Evolutionary conservation across 2,113 vertebrate genomes (phyloP).

Genomic region (Lepus americanus): DNA sequence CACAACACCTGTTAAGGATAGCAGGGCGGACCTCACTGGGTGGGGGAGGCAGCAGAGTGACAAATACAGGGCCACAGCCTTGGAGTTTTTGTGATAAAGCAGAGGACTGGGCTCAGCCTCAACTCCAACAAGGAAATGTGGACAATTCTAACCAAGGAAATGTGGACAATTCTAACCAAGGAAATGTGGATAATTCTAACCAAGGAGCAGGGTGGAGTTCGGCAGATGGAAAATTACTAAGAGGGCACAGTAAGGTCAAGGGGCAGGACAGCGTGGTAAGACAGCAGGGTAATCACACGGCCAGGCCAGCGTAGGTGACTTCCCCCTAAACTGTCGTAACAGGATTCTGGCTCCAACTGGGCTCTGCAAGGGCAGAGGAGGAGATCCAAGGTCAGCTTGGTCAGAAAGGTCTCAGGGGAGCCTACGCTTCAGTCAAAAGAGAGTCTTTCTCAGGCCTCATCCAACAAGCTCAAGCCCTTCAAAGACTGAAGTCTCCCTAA

Average conservation of each 20-base stretch:
- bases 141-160: neutral
- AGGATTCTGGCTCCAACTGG: neutral
- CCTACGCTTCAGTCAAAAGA: neutral
- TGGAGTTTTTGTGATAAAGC: neutral
- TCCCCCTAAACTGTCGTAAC: neutral
- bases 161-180: neutral
- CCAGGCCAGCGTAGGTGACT: neutral
- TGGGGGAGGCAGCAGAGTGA: no score
- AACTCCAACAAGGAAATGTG: neutral
- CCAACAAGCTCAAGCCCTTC: neutral
- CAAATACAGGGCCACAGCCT: neutral
- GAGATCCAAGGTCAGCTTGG: neutral
- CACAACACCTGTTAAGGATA: neutral
- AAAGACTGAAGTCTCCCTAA: neutral
- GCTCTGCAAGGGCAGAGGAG: neutral
- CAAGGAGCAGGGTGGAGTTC: neutral
- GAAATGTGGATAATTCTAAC: neutral
- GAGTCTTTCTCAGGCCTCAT: neutral
- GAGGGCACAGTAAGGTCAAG: neutral
- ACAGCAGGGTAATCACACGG: neutral
- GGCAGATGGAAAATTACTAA: neutral
- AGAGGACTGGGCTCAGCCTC: neutral
- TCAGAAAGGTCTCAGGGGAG: neutral
- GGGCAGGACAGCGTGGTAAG: neutral
- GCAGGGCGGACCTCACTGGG: neutral